Evolutionary conservation across 2,797 vertebrate genomes (phyloP).

Genomic region (Taeniopygia guttata): DNA sequence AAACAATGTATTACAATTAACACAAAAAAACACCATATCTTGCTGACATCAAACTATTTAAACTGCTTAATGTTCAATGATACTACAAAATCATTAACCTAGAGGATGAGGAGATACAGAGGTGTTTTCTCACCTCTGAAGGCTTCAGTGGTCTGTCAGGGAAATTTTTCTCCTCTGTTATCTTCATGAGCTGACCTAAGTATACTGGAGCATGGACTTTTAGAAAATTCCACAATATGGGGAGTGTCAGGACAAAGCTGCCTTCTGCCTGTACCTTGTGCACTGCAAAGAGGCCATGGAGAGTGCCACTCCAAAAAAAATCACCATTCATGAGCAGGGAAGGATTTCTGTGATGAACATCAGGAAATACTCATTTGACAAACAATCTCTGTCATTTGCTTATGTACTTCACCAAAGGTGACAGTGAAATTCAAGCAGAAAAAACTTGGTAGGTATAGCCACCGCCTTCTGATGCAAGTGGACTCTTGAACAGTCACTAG

Average conservation of each 20-base stretch:
- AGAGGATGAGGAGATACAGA: background rate
- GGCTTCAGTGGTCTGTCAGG: background rate
- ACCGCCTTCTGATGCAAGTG: background rate
- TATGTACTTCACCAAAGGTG: background rate
- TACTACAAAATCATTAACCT: background rate
- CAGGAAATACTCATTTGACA: background rate
- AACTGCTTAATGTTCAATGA: background rate
- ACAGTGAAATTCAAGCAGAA: background rate
- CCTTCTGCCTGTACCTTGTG: background rate
- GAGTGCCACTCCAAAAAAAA: background rate
- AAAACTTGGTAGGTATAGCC: background rate
- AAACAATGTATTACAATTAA: background rate
- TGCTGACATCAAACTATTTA: background rate
- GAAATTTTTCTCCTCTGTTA: background rate
- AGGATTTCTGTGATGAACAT: background rate
- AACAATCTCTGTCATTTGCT: background rate
- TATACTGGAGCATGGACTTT: background rate
- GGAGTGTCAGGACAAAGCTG: fast-evolving
- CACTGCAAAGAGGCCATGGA: background rate
- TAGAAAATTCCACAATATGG: background rate
- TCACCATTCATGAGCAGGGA: background rate
- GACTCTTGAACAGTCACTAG: background rate
- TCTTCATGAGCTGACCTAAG: background rate
- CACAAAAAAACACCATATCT: background rate
- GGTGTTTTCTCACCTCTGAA: background rate